phyloP scores from a whole-genome alignment of 2,888 invertebrate genomes.

The Tetragonula carbonaria region DNA sequence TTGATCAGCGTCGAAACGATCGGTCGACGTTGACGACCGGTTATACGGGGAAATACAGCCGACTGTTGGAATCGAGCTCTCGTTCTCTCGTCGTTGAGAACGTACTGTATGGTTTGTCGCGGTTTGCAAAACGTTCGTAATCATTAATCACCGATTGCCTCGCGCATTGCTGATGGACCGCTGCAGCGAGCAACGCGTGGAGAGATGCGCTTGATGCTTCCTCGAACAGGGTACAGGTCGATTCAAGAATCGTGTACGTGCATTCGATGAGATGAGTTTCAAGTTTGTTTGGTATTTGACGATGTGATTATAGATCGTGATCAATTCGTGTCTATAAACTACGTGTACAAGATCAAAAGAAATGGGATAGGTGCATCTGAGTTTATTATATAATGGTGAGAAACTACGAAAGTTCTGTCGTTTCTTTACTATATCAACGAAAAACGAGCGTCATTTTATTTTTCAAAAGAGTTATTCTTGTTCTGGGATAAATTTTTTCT shows the following conservation, averaged over 20 bases:
- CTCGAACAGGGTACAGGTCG: constrained; percentile 2
- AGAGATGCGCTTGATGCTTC: neutral
- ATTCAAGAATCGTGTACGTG: neutral
- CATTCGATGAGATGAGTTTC: too few species aligned
- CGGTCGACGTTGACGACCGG: constrained; percentile 35
- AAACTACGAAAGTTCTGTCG: too few species aligned
- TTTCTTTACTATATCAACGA: too few species aligned
- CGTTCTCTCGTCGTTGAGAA: constrained; percentile 14
- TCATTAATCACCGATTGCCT: constrained; percentile 47
- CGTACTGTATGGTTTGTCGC: constrained; percentile 31
- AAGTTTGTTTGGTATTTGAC: too few species aligned
- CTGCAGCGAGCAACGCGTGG: neutral
- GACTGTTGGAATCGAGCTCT: constrained; percentile 1
- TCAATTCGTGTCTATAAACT: too few species aligned
- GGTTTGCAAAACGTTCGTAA: constrained; percentile 13
- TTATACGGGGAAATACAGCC: constrained; percentile 27
- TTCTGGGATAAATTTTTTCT: too few species aligned
- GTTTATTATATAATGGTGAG: too few species aligned
- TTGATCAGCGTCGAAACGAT: constrained; percentile 45
- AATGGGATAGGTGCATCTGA: too few species aligned
- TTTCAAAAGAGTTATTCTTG: too few species aligned
- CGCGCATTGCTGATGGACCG: constrained; percentile 13
- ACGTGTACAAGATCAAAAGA: too few species aligned
- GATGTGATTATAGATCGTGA: too few species aligned
- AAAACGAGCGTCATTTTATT: too few species aligned